phyloP scores from a whole-genome alignment of 2,888 invertebrate genomes.

The Sicus ferrugineus region DNA sequence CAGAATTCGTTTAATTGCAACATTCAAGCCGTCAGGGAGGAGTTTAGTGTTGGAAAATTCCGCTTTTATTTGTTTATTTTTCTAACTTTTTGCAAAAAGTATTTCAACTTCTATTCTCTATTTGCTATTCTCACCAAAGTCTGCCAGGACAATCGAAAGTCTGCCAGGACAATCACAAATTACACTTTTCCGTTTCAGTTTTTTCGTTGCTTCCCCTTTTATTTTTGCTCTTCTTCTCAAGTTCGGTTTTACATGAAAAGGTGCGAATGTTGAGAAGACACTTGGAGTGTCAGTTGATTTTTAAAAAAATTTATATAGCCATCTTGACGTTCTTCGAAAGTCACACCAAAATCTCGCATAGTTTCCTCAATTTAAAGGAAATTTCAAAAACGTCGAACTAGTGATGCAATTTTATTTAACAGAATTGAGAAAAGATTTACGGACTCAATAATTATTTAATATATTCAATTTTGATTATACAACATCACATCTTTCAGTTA shows the following conservation, averaged over 20 bases:
- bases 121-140: too few species aligned
- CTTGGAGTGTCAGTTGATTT: neutral
- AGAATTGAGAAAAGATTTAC: too few species aligned
- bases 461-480: too few species aligned
- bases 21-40: too few species aligned
- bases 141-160: too few species aligned
- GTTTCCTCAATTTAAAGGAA: neutral
- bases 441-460: too few species aligned
- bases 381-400: neutral
- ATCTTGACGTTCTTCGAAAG: neutral
- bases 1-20: neutral
- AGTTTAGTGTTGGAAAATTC: neutral
- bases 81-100: too few species aligned
- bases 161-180: neutral
- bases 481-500: too few species aligned
- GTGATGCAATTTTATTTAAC: neutral
- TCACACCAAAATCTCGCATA: neutral
- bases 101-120: too few species aligned
- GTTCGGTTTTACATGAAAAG: neutral
- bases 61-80: neutral
- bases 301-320: neutral
- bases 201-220: neutral
- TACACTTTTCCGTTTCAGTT: neutral
- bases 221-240: neutral
- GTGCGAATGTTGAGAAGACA: neutral